Percentiles rank a stretch among this genome's conserved stretches.
phyloP scores from a whole-genome alignment of 92 coral and sea anemone species.

The Porites divaricata region DNA sequence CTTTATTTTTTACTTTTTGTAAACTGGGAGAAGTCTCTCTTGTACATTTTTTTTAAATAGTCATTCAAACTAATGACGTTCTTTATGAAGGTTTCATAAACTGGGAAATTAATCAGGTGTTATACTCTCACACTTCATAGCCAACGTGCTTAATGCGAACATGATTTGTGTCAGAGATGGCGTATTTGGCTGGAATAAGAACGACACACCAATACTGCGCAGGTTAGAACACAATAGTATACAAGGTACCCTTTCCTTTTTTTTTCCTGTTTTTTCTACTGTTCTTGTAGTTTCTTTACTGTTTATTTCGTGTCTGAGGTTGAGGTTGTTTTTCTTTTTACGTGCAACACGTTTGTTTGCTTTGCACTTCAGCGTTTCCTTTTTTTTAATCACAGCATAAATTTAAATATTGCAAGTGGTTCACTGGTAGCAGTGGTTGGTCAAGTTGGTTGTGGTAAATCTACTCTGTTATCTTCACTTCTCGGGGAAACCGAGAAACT shows the following conservation, averaged over 20 bases:
- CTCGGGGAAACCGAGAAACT: slow-evolving; percentile 92
- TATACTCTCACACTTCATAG: slow-evolving; percentile 15
- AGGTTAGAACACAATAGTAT: slow-evolving; percentile 48
- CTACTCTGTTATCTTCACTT: slow-evolving; percentile 88
- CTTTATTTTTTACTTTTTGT: no score
- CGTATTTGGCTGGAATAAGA: slow-evolving; percentile 82
- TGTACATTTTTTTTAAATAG: no score
- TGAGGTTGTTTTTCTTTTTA: not conserved
- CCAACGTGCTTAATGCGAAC: not conserved
- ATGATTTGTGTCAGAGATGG: slow-evolving; percentile 72
- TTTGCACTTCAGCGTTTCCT: not conserved
- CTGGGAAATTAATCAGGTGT: not conserved
- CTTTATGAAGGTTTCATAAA: not conserved
- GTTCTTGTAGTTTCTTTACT: not conserved
- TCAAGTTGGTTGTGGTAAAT: slow-evolving; percentile 97
- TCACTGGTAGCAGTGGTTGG: slow-evolving; percentile 94
- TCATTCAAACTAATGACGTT: not conserved
- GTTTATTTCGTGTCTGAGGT: not conserved
- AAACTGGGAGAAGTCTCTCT: no score
- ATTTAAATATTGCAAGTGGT: slow-evolving; percentile 77
- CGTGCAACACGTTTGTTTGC: not conserved
- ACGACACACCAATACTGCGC: slow-evolving; percentile 68
- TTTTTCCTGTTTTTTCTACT: no score
- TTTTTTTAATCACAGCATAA: slow-evolving; percentile 58
- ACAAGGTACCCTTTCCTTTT: no score